Evolutionary conservation across 2,113 vertebrate species (phyloP).

Genomic region (Lethenteron camtschaticum): DNA sequence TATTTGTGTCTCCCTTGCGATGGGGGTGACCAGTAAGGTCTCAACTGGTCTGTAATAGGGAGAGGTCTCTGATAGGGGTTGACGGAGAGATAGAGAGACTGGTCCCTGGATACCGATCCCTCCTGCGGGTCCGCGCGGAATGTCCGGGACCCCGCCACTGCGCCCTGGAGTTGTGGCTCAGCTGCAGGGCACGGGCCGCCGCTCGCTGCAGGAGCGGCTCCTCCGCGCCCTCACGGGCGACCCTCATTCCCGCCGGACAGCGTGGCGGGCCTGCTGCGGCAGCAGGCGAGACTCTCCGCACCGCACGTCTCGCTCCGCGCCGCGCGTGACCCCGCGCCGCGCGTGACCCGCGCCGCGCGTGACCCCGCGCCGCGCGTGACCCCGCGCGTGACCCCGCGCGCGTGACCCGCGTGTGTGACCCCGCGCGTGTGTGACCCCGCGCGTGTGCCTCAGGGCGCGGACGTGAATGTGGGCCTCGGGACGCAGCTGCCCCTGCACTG

Average conservation of each 20-base stretch:
- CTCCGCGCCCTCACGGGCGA: conserved; percentile 85
- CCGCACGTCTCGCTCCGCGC: neutral
- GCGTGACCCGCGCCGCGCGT: neutral
- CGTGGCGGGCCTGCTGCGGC: conserved; percentile 61
- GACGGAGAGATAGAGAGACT: too few species aligned
- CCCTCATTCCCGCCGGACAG: conserved; percentile 82
- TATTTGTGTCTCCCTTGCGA: too few species aligned
- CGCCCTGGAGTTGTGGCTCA: too few species aligned
- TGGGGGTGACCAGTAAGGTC: too few species aligned
- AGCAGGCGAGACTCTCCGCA: neutral
- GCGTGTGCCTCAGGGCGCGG: conserved; percentile 37
- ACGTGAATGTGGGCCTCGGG: conserved; percentile 82
- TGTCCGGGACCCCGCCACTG: too few species aligned
- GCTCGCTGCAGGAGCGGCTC: conserved; percentile 65
- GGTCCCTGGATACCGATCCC: too few species aligned
- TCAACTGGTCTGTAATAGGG: too few species aligned
- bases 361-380: neutral
- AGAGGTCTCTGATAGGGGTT: too few species aligned
- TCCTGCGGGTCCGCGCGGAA: too few species aligned
- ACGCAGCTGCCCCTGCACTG: conserved; percentile 86
- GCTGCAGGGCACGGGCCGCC: too few species aligned
- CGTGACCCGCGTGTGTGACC: neutral
- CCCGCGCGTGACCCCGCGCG: neutral
- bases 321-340: neutral
- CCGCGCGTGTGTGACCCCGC: neutral